These are phyloP conservation scores for Choloepus hoffmanni DNA, from an alignment of 2,113 vertebrate species.

Conservation along the genomic window DNA sequence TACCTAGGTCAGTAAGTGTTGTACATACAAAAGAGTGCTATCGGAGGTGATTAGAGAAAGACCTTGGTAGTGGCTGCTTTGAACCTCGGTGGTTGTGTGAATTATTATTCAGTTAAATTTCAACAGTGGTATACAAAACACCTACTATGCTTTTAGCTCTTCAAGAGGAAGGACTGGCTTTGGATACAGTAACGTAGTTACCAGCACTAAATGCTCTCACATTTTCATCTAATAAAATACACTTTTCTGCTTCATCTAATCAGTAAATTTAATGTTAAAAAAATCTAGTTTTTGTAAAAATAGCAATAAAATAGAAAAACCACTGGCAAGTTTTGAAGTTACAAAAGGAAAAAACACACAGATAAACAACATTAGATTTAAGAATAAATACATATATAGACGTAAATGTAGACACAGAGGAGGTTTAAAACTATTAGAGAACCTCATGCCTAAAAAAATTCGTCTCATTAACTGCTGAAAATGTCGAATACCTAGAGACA, in stretches of 20 bases:
- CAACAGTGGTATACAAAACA: background rate
- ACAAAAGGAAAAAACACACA: background rate
- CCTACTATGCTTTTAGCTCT: background rate
- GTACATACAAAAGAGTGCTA: background rate
- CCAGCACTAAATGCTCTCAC: background rate
- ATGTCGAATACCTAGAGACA: background rate
- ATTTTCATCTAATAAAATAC: constrained; percentile 12
- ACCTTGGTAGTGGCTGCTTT: background rate
- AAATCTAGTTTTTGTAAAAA: background rate
- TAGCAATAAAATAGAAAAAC: background rate
- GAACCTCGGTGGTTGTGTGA: background rate
- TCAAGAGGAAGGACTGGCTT: background rate
- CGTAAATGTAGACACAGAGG: background rate
- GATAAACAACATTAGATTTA: background rate
- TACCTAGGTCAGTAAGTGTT: background rate
- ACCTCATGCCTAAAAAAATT: background rate
- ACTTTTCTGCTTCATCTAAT: background rate
- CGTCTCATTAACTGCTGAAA: constrained; percentile 8
- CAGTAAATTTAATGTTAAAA: constrained; percentile 25
- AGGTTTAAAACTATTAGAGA: background rate
- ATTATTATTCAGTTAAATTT: constrained; percentile 26
- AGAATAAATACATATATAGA: background rate
- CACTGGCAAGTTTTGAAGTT: background rate
- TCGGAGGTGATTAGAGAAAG: background rate
- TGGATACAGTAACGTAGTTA: background rate